Base-by-base conservation (phyloP, 2,113 vertebrate species). In the Passer montanus region DNA sequence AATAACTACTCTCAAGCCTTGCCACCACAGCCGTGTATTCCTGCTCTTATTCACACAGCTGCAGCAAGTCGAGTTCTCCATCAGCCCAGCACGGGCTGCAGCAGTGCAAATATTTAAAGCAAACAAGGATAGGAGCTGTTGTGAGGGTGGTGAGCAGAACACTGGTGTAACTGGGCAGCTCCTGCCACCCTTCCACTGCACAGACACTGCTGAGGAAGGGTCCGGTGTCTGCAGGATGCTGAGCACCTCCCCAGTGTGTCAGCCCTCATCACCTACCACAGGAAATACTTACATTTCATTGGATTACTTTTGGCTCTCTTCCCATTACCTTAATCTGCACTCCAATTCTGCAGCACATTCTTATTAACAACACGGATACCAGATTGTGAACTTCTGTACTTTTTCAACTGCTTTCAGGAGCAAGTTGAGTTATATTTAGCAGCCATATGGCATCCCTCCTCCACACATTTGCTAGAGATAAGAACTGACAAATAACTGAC, bases 391-490 rank as follows among this genome's bases (percentile, higher is more conserved):
- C 92, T 96, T 86, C 55, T 92, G 82, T 87, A 93, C 93, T 90
- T 95, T 83, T 74, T 59, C 37, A 64, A 68, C 50, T 52, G 78
- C 84, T 76, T 66, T 69, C 91, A 70, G 87, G 75, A 95, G 64
- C 94, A 92, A 96, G 60, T 68, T 72, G 72, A 16, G 68, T 64
- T 97, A 93, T 93, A 96, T 92, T 95, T 95, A 96, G 93, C 94
- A 92, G 85, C 96, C 95, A 96, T 96, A 95, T 96, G 94, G 94
- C 90, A 73, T 28, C 64, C 88, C 88, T 95, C 90, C 96, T 95
- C 76, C 93, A 81, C 83, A 81, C 70, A 5, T 76, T 90, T 90
- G 59, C 82, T 44, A 60, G 52, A 3, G 30, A 77, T 86, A 90
- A 94, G 88, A 92, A 88, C 33, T 43, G 59, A 88, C 72, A 93